Percentiles rank a stretch among this genome's conserved stretches.
Evolutionary conservation across 2,113 vertebrate genomes (phyloP).

Genomic region (Psittacula cyanocephala): DNA sequence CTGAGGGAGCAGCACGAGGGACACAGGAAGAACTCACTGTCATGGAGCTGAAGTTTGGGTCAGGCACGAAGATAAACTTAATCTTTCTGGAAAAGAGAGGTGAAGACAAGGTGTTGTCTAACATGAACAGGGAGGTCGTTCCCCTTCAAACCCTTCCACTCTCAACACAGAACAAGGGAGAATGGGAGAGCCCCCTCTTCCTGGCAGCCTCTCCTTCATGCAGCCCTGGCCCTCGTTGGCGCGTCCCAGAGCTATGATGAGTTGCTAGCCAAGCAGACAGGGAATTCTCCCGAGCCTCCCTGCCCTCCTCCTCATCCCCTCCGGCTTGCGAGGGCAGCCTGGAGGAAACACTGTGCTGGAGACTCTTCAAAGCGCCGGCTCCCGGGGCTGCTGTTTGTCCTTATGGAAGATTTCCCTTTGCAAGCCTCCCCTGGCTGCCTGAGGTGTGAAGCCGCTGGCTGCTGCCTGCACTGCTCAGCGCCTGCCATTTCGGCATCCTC

Average conservation of each 20-base stretch:
- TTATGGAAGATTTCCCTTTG: not conserved
- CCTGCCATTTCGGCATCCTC: not conserved
- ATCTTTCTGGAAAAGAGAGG: not conserved
- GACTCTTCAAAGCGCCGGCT: accelerated
- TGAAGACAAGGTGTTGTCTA: not conserved
- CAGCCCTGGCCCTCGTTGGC: not conserved
- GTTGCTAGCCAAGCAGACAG: accelerated
- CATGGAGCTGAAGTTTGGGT: not conserved
- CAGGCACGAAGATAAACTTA: not conserved
- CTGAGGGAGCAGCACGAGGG: not conserved
- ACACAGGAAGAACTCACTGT: accelerated
- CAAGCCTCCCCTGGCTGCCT: not conserved
- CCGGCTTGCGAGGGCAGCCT: accelerated
- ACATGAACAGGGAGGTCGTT: not conserved
- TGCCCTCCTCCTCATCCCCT: not conserved
- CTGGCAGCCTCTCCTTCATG: accelerated
- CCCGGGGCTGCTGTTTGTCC: accelerated
- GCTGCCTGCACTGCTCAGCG: not conserved
- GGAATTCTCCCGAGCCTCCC: not conserved
- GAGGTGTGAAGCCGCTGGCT: not conserved
- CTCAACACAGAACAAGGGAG: not conserved
- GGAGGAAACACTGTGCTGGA: not conserved
- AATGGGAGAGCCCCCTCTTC: not conserved
- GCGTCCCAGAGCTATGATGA: accelerated
- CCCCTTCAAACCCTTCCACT: accelerated